These are phyloP conservation scores for Epinephelus awoara DNA, from an alignment of 2,797 vertebrate species.

Conservation along the genomic window DNA sequence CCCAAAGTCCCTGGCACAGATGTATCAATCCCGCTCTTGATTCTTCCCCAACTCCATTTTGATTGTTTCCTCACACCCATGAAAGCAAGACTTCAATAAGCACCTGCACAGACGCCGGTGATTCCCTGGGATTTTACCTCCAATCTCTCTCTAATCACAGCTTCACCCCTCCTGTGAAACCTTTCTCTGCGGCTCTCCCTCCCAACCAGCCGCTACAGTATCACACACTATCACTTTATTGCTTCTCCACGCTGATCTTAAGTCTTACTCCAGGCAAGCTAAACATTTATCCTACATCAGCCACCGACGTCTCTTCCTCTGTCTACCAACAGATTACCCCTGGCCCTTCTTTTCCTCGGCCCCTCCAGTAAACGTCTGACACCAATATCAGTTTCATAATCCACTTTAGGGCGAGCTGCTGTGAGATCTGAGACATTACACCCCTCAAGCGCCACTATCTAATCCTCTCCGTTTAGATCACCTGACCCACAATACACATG, in stretches of 20 bases:
- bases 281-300: conserved; percentile 70
- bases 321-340: conserved; percentile 69
- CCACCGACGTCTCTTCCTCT: conserved; percentile 48
- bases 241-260: conserved; percentile 59
- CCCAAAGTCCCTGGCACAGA: conserved; percentile 51
- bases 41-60: conserved; percentile 42
- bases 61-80: conserved; percentile 69
- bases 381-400: conserved; percentile 77
- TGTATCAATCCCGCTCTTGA: conserved; percentile 41
- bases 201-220: conserved; percentile 48
- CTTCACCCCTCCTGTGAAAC: conserved; percentile 57
- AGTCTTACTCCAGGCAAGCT: conserved; percentile 64
- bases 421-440: conserved; percentile 65
- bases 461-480: conserved; percentile 66
- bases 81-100: conserved; percentile 73
- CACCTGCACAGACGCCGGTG: conserved; percentile 54
- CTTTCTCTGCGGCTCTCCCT: conserved; percentile 33
- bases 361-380: conserved; percentile 70
- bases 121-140: conserved; percentile 69
- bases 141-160: conserved; percentile 78
- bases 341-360: conserved; percentile 22
- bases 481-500: conserved; percentile 50
- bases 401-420: conserved; percentile 68
- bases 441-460: conserved; percentile 59
- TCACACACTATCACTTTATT: conserved; percentile 65